Conservation (phyloP, 2,797 vertebrate genomes). For the Cetoscarus ocellatus region DNA sequence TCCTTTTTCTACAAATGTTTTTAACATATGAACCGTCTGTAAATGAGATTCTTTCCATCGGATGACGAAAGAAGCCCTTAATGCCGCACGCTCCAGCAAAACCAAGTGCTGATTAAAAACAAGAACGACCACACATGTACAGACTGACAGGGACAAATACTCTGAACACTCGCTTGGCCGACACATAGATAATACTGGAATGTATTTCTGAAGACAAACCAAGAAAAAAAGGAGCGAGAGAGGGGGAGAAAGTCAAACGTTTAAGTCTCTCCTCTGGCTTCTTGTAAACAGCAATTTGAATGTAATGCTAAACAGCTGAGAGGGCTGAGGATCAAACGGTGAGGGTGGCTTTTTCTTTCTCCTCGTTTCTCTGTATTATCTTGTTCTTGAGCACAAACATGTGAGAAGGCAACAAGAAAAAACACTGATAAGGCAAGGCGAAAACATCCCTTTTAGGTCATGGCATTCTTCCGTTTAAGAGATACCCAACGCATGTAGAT, state of each 20-base stretch:
- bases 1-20: slow-evolving; percentile 61
- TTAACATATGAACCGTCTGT: slow-evolving; percentile 70
- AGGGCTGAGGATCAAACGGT: slow-evolving; percentile 68
- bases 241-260: slow-evolving; percentile 64
- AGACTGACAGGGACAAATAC: slow-evolving; percentile 63
- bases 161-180: slow-evolving; percentile 64
- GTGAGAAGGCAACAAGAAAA: slow-evolving; percentile 65
- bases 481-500: slow-evolving; percentile 41
- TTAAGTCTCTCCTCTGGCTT: slow-evolving; percentile 73
- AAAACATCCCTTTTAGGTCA: slow-evolving; percentile 83
- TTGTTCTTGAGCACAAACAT: slow-evolving; percentile 68
- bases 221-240: slow-evolving; percentile 10
- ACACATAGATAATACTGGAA: slow-evolving; percentile 79
- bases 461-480: slow-evolving; percentile 55
- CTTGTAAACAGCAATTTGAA: slow-evolving; percentile 86
- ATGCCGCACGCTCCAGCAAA: slow-evolving; percentile 54
- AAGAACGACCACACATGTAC: slow-evolving; percentile 65
- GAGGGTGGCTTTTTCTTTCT: slow-evolving; percentile 46
- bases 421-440: slow-evolving; percentile 73
- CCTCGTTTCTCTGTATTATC: slow-evolving; percentile 47
- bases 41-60: slow-evolving; percentile 63
- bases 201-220: slow-evolving; percentile 48
- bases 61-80: slow-evolving; percentile 68
- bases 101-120: slow-evolving; percentile 54
- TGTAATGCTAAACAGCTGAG: slow-evolving; percentile 85